A percentile compares a stretch with the other conserved stretches of the same genome.
phyloP scores from a whole-genome alignment of 2,888 invertebrate genomes.

The Netelia virgata region DNA sequence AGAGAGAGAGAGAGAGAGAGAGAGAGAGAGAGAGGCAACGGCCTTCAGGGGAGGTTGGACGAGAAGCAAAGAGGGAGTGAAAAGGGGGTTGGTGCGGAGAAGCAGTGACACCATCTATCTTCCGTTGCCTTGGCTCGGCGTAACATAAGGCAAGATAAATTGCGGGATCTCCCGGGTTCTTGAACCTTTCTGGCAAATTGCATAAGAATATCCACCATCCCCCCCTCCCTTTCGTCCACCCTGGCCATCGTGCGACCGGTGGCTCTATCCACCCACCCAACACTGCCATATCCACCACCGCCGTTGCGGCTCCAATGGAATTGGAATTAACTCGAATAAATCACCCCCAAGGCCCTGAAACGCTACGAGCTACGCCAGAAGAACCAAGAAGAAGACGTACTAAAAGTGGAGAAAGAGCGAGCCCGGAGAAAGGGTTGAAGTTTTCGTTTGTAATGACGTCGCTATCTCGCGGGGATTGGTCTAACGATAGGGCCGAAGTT shows the following conservation, averaged over 20 bases:
- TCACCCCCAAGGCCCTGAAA: slow-evolving; percentile 80
- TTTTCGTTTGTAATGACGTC: slow-evolving; percentile 76
- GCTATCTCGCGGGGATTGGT: slow-evolving; percentile 61
- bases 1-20: slow-evolving; percentile 48
- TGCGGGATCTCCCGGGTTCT: slow-evolving; percentile 85
- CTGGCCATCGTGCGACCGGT: slow-evolving; percentile 69
- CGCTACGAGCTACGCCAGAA: slow-evolving; percentile 70
- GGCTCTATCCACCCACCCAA: slow-evolving; percentile 68
- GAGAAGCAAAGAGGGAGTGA: slow-evolving; percentile 57
- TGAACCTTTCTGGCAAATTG: slow-evolving; percentile 86
- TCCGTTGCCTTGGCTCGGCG: slow-evolving; percentile 85
- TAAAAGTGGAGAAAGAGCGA: slow-evolving; percentile 47
- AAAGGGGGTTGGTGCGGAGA: slow-evolving; percentile 74
- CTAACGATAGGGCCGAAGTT: slow-evolving; percentile 45
- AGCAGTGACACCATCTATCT: slow-evolving; percentile 85
- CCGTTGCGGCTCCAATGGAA: slow-evolving; percentile 84
- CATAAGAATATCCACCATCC: slow-evolving; percentile 84
- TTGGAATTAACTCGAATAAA: slow-evolving; percentile 85
- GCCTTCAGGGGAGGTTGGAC: slow-evolving; percentile 66
- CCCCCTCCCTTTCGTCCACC: slow-evolving; percentile 66
- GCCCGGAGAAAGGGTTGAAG: slow-evolving; percentile 77
- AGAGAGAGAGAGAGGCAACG: slow-evolving; percentile 63
- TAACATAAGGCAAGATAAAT: slow-evolving; percentile 86
- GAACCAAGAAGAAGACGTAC: slow-evolving; percentile 68
- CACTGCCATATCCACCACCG: slow-evolving; percentile 68